These are phyloP conservation scores for Vultur gryphus DNA, from an alignment of 2,797 vertebrate species.

Conservation along the genomic window DNA sequence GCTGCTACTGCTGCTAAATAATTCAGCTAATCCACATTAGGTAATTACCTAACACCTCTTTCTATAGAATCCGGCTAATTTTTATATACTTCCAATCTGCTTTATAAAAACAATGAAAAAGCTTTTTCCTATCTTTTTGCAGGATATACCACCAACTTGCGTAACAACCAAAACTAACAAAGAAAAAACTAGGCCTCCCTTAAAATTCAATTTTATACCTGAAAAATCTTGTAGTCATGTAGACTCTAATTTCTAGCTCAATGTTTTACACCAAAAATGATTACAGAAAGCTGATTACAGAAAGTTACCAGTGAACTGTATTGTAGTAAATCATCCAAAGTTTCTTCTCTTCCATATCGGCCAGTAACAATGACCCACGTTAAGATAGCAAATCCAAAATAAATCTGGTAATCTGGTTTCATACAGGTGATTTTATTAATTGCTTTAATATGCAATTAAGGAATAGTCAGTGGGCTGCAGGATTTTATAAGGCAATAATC, in stretches of 20 bases:
- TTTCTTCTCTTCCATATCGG: not conserved
- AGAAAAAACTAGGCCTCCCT: not conserved
- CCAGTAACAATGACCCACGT: not conserved
- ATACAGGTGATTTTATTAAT: conserved; percentile 50
- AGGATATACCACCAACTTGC: not conserved
- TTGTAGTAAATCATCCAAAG: not conserved
- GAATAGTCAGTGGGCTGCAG: conserved; percentile 17
- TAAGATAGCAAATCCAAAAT: not conserved
- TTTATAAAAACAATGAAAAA: not conserved
- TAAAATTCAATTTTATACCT: not conserved
- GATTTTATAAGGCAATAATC: conserved; percentile 51
- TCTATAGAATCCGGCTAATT: not conserved
- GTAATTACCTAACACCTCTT: not conserved
- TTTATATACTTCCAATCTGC: not conserved
- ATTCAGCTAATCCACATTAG: not conserved
- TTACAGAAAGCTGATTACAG: not conserved
- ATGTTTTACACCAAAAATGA: not conserved
- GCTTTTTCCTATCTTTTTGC: not conserved
- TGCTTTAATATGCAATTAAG: conserved; percentile 50
- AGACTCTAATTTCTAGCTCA: not conserved
- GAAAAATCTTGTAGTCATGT: not conserved
- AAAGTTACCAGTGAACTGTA: not conserved
- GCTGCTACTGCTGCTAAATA: not conserved
- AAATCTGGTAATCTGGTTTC: conserved; percentile 25
- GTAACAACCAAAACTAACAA: not conserved